These are phyloP conservation scores for Macrobrachium nipponense DNA, from an alignment of 1,140 invertebrate species.

Conservation along the genomic window DNA sequence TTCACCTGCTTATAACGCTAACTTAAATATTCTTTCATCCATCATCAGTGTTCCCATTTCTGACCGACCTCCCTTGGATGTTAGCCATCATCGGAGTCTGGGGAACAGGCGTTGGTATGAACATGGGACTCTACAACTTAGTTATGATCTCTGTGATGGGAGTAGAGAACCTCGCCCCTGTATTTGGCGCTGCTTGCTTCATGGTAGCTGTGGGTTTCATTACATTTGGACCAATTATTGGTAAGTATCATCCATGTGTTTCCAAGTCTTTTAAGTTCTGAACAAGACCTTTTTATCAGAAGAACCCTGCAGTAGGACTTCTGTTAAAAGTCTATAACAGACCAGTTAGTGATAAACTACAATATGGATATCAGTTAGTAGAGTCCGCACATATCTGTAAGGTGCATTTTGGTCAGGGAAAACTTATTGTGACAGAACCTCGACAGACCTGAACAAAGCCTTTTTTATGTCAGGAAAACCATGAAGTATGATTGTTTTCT, in stretches of 20 bases:
- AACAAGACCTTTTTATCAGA: neutral
- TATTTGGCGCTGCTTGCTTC: slow-evolving; percentile 17
- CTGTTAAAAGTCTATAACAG: too few relatives aligned
- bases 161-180: slow-evolving; percentile 14
- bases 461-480: too few relatives aligned
- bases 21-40: neutral
- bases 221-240: slow-evolving; percentile 32
- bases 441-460: too few relatives aligned
- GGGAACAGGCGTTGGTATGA: slow-evolving; percentile 25
- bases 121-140: slow-evolving; percentile 47
- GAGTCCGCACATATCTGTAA: too few relatives aligned
- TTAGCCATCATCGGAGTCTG: slow-evolving; percentile 22
- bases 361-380: too few relatives aligned
- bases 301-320: neutral
- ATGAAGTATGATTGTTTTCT: too few relatives aligned
- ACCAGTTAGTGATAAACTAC: too few relatives aligned
- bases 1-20: neutral
- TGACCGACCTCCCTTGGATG: neutral
- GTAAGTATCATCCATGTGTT: neutral
- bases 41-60: slow-evolving; percentile 4
- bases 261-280: neutral
- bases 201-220: slow-evolving; percentile 22
- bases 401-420: too few relatives aligned
- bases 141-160: slow-evolving; percentile 45
- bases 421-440: too few relatives aligned